Percentiles rank a stretch among this genome's conserved stretches.
Conservation (phyloP, 2,888 invertebrate genomes). For the Seira ritae region DNA sequence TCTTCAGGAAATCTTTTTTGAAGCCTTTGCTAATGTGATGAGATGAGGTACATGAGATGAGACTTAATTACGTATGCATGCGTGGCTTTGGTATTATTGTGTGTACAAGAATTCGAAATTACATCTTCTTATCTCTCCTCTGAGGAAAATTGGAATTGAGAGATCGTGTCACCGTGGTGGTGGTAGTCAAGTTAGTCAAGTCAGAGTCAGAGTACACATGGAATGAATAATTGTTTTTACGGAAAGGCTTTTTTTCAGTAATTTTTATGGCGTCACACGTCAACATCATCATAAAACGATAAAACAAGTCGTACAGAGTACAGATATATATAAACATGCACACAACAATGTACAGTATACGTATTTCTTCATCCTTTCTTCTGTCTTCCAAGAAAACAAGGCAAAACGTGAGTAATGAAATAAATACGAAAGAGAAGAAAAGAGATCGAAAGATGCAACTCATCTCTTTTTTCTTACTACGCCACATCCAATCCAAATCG, state of each 20-base stretch:
- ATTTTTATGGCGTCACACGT: conserved; percentile 26
- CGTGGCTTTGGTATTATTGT: too few species aligned
- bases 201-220: not conserved
- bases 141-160: not conserved
- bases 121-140: not conserved
- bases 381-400: too few species aligned
- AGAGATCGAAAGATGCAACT: conserved; percentile 7
- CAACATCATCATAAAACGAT: not conserved
- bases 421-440: too few species aligned
- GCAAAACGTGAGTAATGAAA: not conserved
- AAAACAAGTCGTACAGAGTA: not conserved
- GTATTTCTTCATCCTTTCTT: not conserved
- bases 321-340: too few species aligned
- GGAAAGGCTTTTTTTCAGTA: conserved; percentile 16
- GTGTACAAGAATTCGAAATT: not conserved
- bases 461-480: not conserved
- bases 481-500: too few species aligned
- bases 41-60: not conserved
- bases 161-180: not conserved
- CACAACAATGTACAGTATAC: not conserved
- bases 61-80: conserved; percentile 1
- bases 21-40: not conserved
- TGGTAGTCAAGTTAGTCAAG: too few species aligned
- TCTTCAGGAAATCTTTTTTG: too few species aligned
- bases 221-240: conserved; percentile 52